Evolutionary conservation across 2,113 vertebrate species (phyloP), one percentile per base, ranked within the genome.

Genomic region (Paramisgurnus dabryanus): DNA sequence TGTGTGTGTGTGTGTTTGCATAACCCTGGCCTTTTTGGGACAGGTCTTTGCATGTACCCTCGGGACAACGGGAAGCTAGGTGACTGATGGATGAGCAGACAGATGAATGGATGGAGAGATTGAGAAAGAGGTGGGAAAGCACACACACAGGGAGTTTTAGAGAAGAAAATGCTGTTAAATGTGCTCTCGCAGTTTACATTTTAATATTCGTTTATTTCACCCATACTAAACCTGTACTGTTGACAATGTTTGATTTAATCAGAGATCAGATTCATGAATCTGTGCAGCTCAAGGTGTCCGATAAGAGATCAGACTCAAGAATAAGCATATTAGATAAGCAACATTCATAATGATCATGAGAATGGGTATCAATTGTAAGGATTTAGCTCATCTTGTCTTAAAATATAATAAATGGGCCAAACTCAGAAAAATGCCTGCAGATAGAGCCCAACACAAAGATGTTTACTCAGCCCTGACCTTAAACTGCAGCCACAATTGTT

Each of bases 11-110:
- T 76, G 75, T 61, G 55, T 74, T 72, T 63, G 76, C 39, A 67
- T 69, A 77, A 77, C 61, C 74, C 63, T 55, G 34, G 34, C 63
- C 74, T 76, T 64, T 50, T 66, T 77, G 74, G 1, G 6, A 65
- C n/a, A n/a, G 61, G 74, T 53, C 47, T 76, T 75, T 64, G 34
- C 58, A 6, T 43, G 17, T 53, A 66, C 74, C 74, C 63, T 66
- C 43, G 41, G 74, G 74, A 77, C 66, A 49, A 53, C 74, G 39
- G 18, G 22, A 13, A 76, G 8, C 13, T 65, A 18, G 27, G 61
- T 65, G 63, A 77, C 53, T 66, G 74, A 77, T 77, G 63, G 9
- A 55, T 6, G 61, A 77, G 43, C 22, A 64, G 63, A 66, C 55
- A 77, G 63, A 76, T 49, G 27, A 34, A 34, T 34, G 15, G 45